Evolutionary conservation across 2,797 vertebrate genomes (phyloP).

Genomic region (Oryzias dopingdopingensis): DNA sequence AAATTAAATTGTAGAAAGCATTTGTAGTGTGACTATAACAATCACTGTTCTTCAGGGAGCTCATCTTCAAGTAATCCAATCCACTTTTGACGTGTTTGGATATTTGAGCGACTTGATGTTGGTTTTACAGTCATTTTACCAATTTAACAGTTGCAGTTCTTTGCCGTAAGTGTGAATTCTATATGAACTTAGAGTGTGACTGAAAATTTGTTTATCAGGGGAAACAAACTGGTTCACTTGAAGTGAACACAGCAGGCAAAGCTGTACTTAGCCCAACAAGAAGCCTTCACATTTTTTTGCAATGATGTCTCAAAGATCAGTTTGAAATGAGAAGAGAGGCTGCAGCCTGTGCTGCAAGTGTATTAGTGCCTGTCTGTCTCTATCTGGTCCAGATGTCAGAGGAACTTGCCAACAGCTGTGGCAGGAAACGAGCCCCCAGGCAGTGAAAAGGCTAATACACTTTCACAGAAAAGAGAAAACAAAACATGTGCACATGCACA

Average conservation of each 20-base stretch:
- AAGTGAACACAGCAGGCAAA: conserved; percentile 31
- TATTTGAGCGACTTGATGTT: no score
- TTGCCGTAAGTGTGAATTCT: conserved; percentile 20
- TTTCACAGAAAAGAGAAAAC: conserved; percentile 52
- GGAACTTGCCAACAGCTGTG: conserved; percentile 69
- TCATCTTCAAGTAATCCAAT: no score
- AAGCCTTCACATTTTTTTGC: background rate
- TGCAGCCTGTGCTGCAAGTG: conserved; percentile 37
- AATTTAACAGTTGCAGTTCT: no score
- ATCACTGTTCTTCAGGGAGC: no score
- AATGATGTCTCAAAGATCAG: conserved; percentile 37
- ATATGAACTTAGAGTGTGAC: conserved; percentile 31
- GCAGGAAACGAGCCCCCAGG: conserved; percentile 69
- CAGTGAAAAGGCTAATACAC: conserved; percentile 64
- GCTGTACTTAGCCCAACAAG: conserved; percentile 17
- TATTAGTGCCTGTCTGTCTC: conserved; percentile 47
- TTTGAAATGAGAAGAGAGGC: conserved; percentile 48
- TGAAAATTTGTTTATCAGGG: no score
- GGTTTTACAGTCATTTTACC: no score
- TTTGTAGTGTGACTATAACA: no score
- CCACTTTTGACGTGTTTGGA: no score
- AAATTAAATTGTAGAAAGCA: no score
- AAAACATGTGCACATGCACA: conserved; percentile 22
- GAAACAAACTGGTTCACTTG: no score
- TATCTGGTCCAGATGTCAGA: conserved; percentile 73